Evolutionary conservation across 92 coral and sea anemone genomes (phyloP), one percentile per base, ranked within the genome.

Genomic region (Epizoanthus ramosus): DNA sequence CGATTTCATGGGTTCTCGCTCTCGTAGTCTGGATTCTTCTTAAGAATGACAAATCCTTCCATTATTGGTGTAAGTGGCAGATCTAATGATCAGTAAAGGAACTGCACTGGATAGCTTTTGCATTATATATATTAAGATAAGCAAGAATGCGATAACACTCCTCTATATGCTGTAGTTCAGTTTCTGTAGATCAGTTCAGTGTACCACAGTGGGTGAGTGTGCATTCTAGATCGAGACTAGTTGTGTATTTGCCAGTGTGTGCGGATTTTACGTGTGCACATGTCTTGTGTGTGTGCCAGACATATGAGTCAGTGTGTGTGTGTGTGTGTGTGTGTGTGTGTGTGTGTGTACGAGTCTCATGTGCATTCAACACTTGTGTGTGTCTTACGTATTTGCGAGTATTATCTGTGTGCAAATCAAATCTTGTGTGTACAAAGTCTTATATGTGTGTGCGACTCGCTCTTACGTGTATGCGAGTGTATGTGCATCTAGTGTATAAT

Each of bases 1-100:
- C 16, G 53, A 68, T 16, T 67, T 84, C 23, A 81, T 1, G 63
- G 56, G 17, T 67, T 85, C 17, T 87, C 90, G 8, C 72, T 85
- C 79, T 96, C 97, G 79, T 94, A 96, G 17, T 96, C 99, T 22
- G 98, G 98, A 73, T 96, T 96, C 85, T 94, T 96, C 85, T 90
- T 96, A 53, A 96, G 75, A 33, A 96, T 94, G 33, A 93, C 99
- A 81, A 96, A 96, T 2, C 99, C 99, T 61, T 96, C 99, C 91
- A 93, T 84, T 53, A 94, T 90, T 21, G 99, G 98, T 5, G 99
- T 95, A 17, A 96, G 92, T 1, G 99, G 89, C 45, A 95, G 65
- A 82, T 93, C 98, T 95, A 67, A 63, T 3, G 28, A 33, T n/a
- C 80, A 71, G 71, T 83, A 9, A 71, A 71, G 83, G 80, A 57